Conservation (phyloP, 2,888 invertebrate species). For the Agonopterix subpropinquella region DNA sequence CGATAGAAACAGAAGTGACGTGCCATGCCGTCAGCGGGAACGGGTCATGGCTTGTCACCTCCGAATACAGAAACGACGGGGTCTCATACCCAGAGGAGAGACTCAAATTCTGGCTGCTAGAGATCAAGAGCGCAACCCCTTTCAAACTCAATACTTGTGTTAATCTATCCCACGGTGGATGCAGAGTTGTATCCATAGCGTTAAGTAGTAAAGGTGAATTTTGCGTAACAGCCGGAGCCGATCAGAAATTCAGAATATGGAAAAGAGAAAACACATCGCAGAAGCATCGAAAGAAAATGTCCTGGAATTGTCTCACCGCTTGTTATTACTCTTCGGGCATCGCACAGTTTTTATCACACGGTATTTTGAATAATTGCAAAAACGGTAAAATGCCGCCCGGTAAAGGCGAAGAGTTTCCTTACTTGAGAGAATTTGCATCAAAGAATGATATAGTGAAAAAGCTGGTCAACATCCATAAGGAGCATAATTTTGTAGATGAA, state of each 20-base stretch:
- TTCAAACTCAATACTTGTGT: slow-evolving; percentile 59
- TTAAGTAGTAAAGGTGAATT: slow-evolving; percentile 49
- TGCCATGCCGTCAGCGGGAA: slow-evolving; percentile 55
- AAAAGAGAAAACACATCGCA: slow-evolving; percentile 33
- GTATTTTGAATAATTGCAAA: slow-evolving; percentile 50
- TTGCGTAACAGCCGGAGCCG: slow-evolving; percentile 62
- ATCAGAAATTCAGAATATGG: slow-evolving; percentile 65
- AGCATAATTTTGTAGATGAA: slow-evolving; percentile 23
- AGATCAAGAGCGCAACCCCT: slow-evolving; percentile 31
- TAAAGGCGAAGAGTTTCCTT: slow-evolving; percentile 26
- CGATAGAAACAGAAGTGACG: slow-evolving; percentile 61
- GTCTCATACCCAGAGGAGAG: slow-evolving; percentile 57
- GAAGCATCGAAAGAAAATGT: slow-evolving; percentile 23
- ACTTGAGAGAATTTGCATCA: slow-evolving; percentile 26
- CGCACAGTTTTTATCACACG: slow-evolving; percentile 44
- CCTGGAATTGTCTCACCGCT: slow-evolving; percentile 57
- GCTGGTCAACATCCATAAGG: slow-evolving; percentile 53
- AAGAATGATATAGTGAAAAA: slow-evolving; percentile 43
- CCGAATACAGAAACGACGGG: slow-evolving; percentile 64
- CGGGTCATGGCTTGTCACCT: slow-evolving; percentile 59
- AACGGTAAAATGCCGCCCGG: slow-evolving; percentile 22
- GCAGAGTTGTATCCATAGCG: slow-evolving; percentile 50
- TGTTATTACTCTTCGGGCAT: slow-evolving; percentile 65
- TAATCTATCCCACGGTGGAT: slow-evolving; percentile 61
- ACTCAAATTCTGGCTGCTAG: slow-evolving; percentile 56